Evolutionary conservation across 2,888 invertebrate genomes (phyloP), one percentile per base, ranked within the genome.

Genomic region (Euplexia lucipara): DNA sequence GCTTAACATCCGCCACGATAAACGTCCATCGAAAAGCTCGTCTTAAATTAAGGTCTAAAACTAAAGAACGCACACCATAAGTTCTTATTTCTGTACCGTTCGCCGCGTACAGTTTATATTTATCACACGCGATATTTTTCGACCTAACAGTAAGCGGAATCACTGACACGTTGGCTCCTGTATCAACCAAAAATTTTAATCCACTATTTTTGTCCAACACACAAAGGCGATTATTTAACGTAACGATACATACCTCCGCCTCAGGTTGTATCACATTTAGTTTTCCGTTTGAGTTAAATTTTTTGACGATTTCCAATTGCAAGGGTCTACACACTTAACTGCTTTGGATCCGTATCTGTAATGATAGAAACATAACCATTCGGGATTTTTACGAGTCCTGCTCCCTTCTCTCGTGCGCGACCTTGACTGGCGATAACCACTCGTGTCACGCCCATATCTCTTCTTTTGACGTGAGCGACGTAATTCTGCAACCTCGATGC

Each of bases 11-110:
- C 0, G 18, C 18, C 5, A 35, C 49, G 8, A 35, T 14, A 12
- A 35, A 49, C 20, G 49, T 20, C 35, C 49, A 51, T 35, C 20
- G 14, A 20, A 49, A 51, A 20, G 49, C 14, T 35, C 35, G 35
- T 22, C 49, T 49, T 20, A 20, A 35, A 51, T 22, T 49, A 20
- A 49, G 20, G 5, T 51, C 35, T 51, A 51, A 51, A 35, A 35
- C n/a, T 51, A 51, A 35, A n/a, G 10, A n/a, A 32, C 26, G 47
- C 10, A 30, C n/a, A 16, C 47, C 30, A 22, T 51, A 51, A 3
- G 35, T 35, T 8, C 6, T 51, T 35, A 47, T 47, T 10, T 47
- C 16, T 2, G 47, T 10, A 32, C 47, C 16, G 12, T 47, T 45
- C 5, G 47, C 47, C 0, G 47, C 30, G 5, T 16, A 30, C 9